Base-by-base conservation (phyloP, 1,140 invertebrate genomes). In the Anoplophora glabripennis region DNA sequence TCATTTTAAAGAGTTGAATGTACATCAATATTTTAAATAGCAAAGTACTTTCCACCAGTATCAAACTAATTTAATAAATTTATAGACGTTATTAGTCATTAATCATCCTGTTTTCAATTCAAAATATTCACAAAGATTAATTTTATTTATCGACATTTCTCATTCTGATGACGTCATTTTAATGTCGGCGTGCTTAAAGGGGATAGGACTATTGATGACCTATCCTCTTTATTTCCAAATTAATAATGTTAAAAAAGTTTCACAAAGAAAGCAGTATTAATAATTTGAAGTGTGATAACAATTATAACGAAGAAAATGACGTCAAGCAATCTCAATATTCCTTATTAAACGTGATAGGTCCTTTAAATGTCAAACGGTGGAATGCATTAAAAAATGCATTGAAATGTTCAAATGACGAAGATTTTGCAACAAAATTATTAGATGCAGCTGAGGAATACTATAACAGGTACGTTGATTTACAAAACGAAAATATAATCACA, bases 311-410 rank as follows among this genome's bases (percentile, higher is more conserved):
- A 44, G 56, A 28, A 28, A 28, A 28, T 28, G 21, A 28, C 21
- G 21, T 28, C 21, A 28, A 28, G 5, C 21, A 2, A 3, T 28
- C 5, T 28, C 21, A 59, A 44, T 51, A 38, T 45, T n/a, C 45
- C 38, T 42, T 66, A 37, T 40, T 53, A 12, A 49, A 44, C 44
- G 44, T 66, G 37, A 77, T 79, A 14, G 78, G 78, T 46, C 71
- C 75, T 35, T 73, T 74, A 57, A 79, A 79, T 63, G 75, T 78
- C 47, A 76, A 77, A 49, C 76, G 73, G 53, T 79, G 78, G 78
- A 75, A 76, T 52, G 70, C 74, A 49, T 71, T 77, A 59, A 72
- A 75, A 55, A 73, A 67, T 35, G 64, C 71, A 4, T 64, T 75
- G 15, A 66, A 74, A 42, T 77, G 75, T 61, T 76, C 74, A 55